These are phyloP conservation scores for Pagetopsis macropterus DNA, from an alignment of 2,797 vertebrate species.

Conservation along the genomic window DNA sequence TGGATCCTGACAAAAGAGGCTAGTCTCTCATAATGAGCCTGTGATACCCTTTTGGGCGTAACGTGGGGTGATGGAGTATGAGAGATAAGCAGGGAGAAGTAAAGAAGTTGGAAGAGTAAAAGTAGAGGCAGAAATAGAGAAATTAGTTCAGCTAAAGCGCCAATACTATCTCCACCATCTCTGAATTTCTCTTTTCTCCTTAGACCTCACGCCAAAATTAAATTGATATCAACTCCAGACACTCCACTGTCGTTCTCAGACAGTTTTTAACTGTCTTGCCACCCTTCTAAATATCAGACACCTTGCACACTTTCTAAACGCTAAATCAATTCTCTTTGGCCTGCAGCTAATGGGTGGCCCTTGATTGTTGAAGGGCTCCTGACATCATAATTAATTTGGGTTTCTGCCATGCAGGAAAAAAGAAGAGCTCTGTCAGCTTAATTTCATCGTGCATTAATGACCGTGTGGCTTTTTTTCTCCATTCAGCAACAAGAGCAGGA, in stretches of 20 bases:
- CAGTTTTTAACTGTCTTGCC: conserved; percentile 22
- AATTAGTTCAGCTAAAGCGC: conserved; percentile 46
- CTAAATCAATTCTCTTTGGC: neutral
- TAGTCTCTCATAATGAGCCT: conserved; percentile 48
- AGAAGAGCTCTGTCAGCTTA: neutral
- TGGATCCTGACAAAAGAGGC: conserved; percentile 30
- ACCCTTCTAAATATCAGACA: conserved; percentile 17
- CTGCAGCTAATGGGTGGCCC: neutral
- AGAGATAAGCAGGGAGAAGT: conserved; percentile 19
- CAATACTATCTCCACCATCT: conserved; percentile 46
- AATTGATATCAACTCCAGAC: conserved; percentile 27
- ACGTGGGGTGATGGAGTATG: conserved; percentile 22
- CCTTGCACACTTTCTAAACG: conserved; percentile 17
- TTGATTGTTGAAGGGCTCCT: conserved; percentile 5
- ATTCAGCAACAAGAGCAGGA: conserved; percentile 96
- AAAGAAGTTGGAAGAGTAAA: conserved; percentile 15
- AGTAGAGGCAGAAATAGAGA: conserved; percentile 21
- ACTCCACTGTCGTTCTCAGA: conserved; percentile 1
- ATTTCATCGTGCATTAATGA: conserved; percentile 16
- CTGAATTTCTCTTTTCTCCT: conserved; percentile 39
- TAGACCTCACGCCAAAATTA: conserved; percentile 40
- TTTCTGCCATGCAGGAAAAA: conserved; percentile 13
- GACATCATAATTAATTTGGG: neutral
- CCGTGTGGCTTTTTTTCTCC: conserved; percentile 22
- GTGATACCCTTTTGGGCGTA: conserved; percentile 38